phyloP scores from a whole-genome alignment of 1,140 invertebrate genomes.

The Chrysopa pallens region DNA sequence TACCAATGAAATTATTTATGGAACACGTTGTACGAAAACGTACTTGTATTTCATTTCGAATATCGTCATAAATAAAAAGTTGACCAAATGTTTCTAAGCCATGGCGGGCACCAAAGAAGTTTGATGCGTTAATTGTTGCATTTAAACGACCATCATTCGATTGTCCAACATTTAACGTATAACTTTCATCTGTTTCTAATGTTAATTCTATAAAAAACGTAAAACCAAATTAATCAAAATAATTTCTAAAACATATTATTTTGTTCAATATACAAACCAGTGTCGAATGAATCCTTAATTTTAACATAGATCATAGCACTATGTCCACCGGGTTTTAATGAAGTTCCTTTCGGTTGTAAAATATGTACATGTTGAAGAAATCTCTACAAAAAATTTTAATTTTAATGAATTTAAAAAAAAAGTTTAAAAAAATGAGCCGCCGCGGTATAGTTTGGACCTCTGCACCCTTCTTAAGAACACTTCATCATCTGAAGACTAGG shows the following conservation, averaged over 20 bases:
- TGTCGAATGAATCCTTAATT: no score
- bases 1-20: no score
- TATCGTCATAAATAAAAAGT: conserved; percentile 50
- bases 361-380: no score
- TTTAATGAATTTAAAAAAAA: no score
- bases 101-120: conserved; percentile 56
- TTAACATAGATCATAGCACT: no score
- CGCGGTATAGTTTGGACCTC: no score
- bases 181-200: conserved; percentile 48
- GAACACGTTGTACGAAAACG: conserved; percentile 5
- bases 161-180: conserved; percentile 31
- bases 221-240: conserved; percentile 5
- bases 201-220: conserved; percentile 20
- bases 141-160: conserved; percentile 27
- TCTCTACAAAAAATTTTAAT: no score
- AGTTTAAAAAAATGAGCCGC: no score
- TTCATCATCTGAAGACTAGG: no score
- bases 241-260: not conserved
- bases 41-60: conserved; percentile 32
- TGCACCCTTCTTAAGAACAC: no score
- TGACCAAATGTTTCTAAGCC: conserved; percentile 63
- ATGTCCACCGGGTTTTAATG: no score
- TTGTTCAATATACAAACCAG: not conserved
- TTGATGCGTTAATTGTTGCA: conserved; percentile 37
- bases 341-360: no score